These are phyloP conservation scores for Sarcoramphus papa DNA, from an alignment of 2,797 vertebrate genomes.

Conservation along the genomic window DNA sequence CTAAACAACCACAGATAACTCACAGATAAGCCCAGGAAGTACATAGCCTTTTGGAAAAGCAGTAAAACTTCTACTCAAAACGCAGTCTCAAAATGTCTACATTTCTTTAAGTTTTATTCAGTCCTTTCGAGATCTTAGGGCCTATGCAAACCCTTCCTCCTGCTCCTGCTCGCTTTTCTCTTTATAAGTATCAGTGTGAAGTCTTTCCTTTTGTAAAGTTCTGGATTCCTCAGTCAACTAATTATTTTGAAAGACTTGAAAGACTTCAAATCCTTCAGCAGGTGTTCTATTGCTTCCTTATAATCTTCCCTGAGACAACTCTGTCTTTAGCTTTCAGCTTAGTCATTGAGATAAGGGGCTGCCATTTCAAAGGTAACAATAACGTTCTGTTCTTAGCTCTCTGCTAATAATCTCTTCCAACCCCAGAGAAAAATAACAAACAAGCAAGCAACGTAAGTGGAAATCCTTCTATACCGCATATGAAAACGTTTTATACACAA, in stretches of 20 bases:
- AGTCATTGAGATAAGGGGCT: background rate
- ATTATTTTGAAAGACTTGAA: background rate
- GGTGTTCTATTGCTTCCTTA: background rate
- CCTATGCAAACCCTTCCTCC: background rate
- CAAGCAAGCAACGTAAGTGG: background rate
- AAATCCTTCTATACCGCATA: background rate
- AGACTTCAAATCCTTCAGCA: background rate
- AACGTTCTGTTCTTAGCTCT: background rate
- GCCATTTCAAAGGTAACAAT: background rate
- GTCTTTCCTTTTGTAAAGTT: background rate
- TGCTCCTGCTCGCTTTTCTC: background rate
- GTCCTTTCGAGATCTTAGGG: background rate
- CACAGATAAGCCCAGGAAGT: background rate
- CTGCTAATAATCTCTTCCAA: background rate
- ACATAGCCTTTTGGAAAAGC: background rate
- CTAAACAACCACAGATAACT: background rate
- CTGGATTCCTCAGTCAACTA: background rate
- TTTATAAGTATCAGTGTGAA: background rate
- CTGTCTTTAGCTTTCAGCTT: background rate
- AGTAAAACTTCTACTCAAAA: background rate
- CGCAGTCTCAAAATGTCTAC: fast-evolving
- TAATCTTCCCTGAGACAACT: background rate
- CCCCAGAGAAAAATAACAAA: background rate
- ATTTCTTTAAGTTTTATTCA: background rate
- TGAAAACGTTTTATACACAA: background rate